phyloP scores from a whole-genome alignment of 1,140 invertebrate species.

The Atopsyche davidsoni region DNA sequence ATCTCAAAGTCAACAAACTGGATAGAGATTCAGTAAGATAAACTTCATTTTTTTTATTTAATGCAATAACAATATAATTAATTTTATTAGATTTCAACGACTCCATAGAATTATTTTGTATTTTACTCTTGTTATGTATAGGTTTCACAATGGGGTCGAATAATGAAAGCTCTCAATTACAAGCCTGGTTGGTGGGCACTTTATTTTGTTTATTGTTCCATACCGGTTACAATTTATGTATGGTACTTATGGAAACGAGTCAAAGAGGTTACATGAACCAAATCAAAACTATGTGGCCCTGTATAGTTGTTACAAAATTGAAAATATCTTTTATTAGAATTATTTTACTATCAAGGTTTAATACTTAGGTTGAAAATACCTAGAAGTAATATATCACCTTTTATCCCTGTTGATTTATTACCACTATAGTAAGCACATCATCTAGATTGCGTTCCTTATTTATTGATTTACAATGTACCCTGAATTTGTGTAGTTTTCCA shows the following conservation, averaged over 20 bases:
- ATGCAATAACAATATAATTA: background rate
- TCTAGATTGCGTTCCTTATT: background rate
- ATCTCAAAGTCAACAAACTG: conserved; percentile 74
- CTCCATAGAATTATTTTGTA: background rate
- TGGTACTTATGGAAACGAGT: conserved; percentile 60
- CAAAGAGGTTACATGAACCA: conserved; percentile 65
- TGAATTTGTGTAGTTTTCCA: background rate
- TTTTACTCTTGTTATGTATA: conserved; percentile 35
- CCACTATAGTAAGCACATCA: too few species aligned
- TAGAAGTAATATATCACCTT: too few species aligned
- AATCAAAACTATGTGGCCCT: too few species aligned
- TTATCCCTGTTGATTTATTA: too few species aligned
- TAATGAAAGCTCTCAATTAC: conserved; percentile 67
- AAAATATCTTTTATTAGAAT: too few species aligned
- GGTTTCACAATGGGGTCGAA: conserved; percentile 64
- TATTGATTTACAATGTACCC: background rate
- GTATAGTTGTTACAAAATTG: too few species aligned
- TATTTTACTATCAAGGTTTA: too few species aligned
- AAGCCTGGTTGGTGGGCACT: conserved; percentile 71
- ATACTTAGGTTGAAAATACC: too few species aligned
- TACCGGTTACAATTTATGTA: conserved; percentile 65
- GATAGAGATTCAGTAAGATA: conserved; percentile 70
- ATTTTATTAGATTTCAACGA: too few species aligned
- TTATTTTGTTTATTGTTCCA: conserved; percentile 69
- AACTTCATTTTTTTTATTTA: conserved; percentile 8